Base-by-base conservation (phyloP, 2,888 invertebrate species). In the Drosophila sordidula region DNA sequence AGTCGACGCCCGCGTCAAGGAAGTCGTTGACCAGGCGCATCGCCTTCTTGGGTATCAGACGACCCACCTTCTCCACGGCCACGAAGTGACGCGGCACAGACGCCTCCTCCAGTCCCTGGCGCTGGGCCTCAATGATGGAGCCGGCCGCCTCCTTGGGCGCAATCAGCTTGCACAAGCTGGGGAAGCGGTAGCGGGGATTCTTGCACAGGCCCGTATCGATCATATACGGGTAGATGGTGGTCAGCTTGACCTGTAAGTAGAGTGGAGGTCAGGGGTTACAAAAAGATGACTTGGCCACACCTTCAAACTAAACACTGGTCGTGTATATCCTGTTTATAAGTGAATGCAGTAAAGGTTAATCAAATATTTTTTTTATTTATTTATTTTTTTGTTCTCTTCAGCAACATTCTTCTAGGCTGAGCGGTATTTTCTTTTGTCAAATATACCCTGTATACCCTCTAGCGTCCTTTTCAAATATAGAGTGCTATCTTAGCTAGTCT, bases 191-290 rank as follows among this genome's bases (percentile, higher is more conserved):
- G 90, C 93, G 94, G 0, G 96, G 96, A 74, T 95, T 95, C 91
- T 96, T 96, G 91, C 96, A 96, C 25, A 98, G 93, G 0, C 97
- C 97, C 0, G 97, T 98, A 90, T 97, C 95, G 26, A 97, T 96
- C 93, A 98, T 97, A 92, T 96, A 97, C 0, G 98, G 98, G 90
- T 95, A 98, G 70, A 98, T 95, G 1, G 95, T 95, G 1, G 98
- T 98, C 69, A 96, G 93, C 83, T 96, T 95, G 51, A 98, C 94
- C 93, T 95, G 91, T 0, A 57, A 45, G 5, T n/a, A 32, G 11
- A n/a, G 14, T n/a, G n/a, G n/a, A n/a, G n/a, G n/a, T n/a, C n/a
- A n/a, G n/a, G n/a, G n/a, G n/a, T n/a, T n/a, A n/a, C n/a, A n/a
- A n/a, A n/a, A n/a, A n/a, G n/a, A 22, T 3, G 22, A 22, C 22